A percentile compares a stretch with the other conserved stretches of the same genome.
Conservation (phyloP, 53 echinoderm and acorn worm species). For the Apostichopus leukothele region DNA sequence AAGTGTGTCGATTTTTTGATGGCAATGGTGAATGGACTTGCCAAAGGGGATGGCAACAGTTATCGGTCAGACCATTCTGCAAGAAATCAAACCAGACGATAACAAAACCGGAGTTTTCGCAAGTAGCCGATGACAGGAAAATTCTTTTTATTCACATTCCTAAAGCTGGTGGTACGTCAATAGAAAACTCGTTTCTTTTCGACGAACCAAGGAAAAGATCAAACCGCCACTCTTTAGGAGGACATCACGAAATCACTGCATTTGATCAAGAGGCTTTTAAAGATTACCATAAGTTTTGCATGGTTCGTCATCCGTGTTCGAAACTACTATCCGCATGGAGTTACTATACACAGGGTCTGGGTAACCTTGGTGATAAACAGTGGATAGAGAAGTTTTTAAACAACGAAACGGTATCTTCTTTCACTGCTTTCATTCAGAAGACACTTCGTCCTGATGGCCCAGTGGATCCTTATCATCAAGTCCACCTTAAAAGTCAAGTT, state of each 20-base stretch:
- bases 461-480: background rate
- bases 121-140: background rate
- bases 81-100: background rate
- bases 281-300: slow-evolving; percentile 15
- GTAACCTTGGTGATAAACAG: background rate
- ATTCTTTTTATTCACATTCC: slow-evolving; percentile 32
- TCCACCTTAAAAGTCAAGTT: slow-evolving; percentile 29
- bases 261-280: slow-evolving; percentile 9
- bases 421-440: background rate
- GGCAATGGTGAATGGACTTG: background rate
- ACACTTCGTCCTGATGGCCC: slow-evolving; percentile 8
- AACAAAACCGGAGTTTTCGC: background rate
- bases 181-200: slow-evolving; percentile 24
- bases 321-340: slow-evolving; percentile 26
- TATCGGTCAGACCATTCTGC: background rate
- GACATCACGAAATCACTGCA: slow-evolving; percentile 16
- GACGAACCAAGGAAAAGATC: background rate
- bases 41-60: background rate
- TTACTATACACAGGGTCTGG: slow-evolving; percentile 28
- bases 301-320: slow-evolving; percentile 41
- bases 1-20: background rate
- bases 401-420: background rate
- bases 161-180: slow-evolving; percentile 10
- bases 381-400: background rate
- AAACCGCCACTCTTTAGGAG: background rate